These are phyloP conservation scores for Trematomus bernacchii DNA, from an alignment of 2,797 vertebrate genomes.

Conservation along the genomic window DNA sequence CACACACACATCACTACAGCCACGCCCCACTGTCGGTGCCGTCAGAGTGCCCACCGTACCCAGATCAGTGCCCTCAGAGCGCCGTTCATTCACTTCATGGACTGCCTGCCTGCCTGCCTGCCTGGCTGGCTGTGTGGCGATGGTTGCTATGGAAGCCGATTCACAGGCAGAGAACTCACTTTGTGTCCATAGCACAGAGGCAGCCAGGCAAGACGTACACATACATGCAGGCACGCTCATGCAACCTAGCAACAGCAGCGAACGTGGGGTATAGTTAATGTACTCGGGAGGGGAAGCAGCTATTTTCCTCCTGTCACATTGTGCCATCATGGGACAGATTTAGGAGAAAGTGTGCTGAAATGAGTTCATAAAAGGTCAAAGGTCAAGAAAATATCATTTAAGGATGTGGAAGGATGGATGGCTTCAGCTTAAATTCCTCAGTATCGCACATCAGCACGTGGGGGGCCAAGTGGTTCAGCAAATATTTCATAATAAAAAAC, in stretches of 20 bases:
- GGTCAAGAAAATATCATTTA: neutral
- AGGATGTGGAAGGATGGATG: slow-evolving; percentile 15
- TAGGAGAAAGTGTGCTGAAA: neutral
- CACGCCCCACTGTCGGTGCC: slow-evolving; percentile 72
- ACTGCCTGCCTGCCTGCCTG: slow-evolving; percentile 43
- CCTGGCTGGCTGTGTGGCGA: slow-evolving; percentile 65
- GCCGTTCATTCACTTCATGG: slow-evolving; percentile 65
- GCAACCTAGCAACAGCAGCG: slow-evolving; percentile 64
- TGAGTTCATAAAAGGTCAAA: slow-evolving; percentile 11
- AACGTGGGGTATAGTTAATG: slow-evolving; percentile 23
- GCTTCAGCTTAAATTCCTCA: slow-evolving; percentile 12
- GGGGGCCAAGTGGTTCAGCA: slow-evolving; percentile 2
- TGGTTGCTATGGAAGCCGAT: slow-evolving; percentile 82
- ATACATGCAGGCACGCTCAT: slow-evolving; percentile 17
- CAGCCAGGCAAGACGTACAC: slow-evolving; percentile 55
- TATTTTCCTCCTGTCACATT: neutral
- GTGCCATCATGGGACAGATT: neutral
- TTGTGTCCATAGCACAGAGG: slow-evolving; percentile 52
- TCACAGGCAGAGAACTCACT: slow-evolving; percentile 69
- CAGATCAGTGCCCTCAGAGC: slow-evolving; percentile 64
- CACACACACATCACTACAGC: slow-evolving; percentile 23
- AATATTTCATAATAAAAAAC: too few species aligned
- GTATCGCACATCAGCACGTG: neutral
- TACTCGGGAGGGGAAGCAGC: slow-evolving; percentile 4
- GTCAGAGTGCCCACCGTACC: slow-evolving; percentile 59